These are phyloP conservation scores for Passer domesticus DNA, from an alignment of 2,113 vertebrate species.

Conservation along the genomic window DNA sequence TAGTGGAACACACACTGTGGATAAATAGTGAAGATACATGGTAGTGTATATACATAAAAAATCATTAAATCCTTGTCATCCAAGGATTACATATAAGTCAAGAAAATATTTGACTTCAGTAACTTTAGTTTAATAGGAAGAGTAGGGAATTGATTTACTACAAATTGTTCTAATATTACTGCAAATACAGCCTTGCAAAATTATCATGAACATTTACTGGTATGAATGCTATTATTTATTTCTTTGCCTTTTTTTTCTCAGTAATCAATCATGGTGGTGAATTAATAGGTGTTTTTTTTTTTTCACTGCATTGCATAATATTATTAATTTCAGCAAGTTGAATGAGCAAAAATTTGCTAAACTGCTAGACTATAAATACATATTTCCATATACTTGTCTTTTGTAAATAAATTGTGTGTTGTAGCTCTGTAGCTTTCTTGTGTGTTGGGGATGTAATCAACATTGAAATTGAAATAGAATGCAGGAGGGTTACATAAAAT, in stretches of 20 bases:
- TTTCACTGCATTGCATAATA: background rate
- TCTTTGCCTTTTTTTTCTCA: background rate
- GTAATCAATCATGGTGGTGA: background rate
- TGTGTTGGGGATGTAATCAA: background rate
- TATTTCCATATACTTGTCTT: background rate
- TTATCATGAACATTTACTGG: background rate
- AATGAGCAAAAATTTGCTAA: background rate
- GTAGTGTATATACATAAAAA: background rate
- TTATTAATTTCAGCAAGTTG: background rate
- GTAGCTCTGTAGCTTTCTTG: background rate
- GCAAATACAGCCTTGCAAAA: background rate
- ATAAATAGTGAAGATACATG: background rate
- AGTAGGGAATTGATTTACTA: background rate
- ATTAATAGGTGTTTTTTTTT: background rate
- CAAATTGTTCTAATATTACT: slow-evolving; percentile 3
- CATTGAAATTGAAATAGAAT: background rate
- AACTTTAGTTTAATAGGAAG: background rate
- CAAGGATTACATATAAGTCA: background rate
- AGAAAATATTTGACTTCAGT: background rate
- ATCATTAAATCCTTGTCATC: background rate
- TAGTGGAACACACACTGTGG: background rate
- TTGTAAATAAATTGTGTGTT: background rate
- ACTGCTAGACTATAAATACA: background rate
- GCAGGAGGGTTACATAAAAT: background rate
- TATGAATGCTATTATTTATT: background rate